Conservation (phyloP, 2,113 vertebrate genomes). For the Piaya cayana region DNA sequence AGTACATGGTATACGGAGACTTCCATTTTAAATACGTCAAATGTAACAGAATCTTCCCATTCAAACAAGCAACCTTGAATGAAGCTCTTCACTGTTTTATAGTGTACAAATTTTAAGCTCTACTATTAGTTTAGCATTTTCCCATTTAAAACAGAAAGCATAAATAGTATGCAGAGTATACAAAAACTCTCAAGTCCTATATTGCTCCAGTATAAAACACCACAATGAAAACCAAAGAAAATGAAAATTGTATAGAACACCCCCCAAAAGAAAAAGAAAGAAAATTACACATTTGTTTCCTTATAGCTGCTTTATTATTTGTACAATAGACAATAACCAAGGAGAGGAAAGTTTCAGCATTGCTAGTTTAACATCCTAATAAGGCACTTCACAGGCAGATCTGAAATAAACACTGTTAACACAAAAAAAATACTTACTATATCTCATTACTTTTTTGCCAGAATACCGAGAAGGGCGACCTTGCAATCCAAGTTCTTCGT, state of each 20-base stretch:
- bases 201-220: background rate
- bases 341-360: background rate
- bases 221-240: background rate
- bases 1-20: background rate
- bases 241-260: background rate
- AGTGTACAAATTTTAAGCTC: background rate
- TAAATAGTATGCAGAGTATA: background rate
- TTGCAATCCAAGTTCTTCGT: conserved; percentile 88
- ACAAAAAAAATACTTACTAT: conserved; percentile 77
- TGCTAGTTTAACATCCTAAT: background rate
- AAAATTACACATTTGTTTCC: background rate
- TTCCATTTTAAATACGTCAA: background rate
- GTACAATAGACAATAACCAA: background rate
- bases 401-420: background rate
- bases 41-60: background rate
- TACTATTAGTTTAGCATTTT: background rate
- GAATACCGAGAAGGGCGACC: conserved; percentile 85
- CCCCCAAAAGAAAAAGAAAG: background rate
- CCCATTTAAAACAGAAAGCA: background rate
- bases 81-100: background rate
- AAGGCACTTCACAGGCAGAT: background rate
- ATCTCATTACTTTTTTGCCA: conserved; percentile 81
- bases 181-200: background rate
- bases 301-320: background rate
- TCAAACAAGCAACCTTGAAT: background rate